Conservation (phyloP, 1,140 invertebrate genomes). For the Andricus grossulariae region DNA sequence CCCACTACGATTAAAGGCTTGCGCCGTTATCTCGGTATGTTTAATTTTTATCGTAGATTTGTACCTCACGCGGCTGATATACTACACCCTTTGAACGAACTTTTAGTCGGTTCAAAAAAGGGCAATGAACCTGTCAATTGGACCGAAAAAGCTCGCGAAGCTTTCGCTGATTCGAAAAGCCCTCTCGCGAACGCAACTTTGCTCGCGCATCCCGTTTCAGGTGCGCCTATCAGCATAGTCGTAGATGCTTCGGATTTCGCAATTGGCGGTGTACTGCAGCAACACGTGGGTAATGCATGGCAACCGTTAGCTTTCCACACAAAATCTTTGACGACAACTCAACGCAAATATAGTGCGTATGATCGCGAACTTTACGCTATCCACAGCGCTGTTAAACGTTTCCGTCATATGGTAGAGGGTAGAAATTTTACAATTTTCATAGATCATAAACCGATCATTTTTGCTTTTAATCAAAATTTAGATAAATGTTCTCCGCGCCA, state of each 20-base stretch:
- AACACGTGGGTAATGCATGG: conserved; percentile 48
- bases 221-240: conserved; percentile 48
- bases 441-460: conserved; percentile 37
- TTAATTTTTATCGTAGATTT: too few relatives aligned
- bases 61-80: too few relatives aligned
- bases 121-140: conserved; percentile 49
- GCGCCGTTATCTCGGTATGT: conserved; percentile 45
- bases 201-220: conserved; percentile 50
- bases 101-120: conserved; percentile 42
- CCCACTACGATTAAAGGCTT: conserved; percentile 40
- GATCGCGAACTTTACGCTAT: conserved; percentile 69
- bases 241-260: too few relatives aligned
- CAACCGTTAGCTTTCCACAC: conserved; percentile 70
- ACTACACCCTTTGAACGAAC: conserved; percentile 49
- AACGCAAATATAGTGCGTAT: conserved; percentile 61
- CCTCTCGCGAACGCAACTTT: conserved; percentile 48
- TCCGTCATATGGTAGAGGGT: conserved; percentile 62
- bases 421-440: conserved; percentile 46
- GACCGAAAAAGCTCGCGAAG: conserved; percentile 41
- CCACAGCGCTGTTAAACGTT: conserved; percentile 59
- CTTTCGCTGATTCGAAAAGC: conserved; percentile 53
- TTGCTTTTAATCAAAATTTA: conserved; percentile 52
- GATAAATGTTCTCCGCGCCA: conserved; percentile 62
- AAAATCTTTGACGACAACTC: conserved; percentile 56
- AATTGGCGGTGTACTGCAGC: conserved; percentile 58